A percentile compares a stretch with the other conserved stretches of the same genome.
Evolutionary conservation across 2,797 vertebrate species (phyloP).

Genomic region (Chelon auratus): DNA sequence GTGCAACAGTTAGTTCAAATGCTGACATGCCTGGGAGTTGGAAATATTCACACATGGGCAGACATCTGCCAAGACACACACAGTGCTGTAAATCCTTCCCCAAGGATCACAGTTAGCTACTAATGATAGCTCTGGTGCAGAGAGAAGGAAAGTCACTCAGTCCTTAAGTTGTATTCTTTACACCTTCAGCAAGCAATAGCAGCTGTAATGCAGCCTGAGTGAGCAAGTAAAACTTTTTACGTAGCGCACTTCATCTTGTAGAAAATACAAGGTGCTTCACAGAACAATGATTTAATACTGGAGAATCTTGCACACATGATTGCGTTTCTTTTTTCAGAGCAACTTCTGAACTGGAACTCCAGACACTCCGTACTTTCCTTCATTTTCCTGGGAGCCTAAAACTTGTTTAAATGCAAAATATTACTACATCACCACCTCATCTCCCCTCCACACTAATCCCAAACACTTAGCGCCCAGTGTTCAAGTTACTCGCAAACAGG

Average conservation of each 20-base stretch:
- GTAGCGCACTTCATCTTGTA: background rate
- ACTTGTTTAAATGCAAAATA: background rate
- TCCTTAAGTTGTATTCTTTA: background rate
- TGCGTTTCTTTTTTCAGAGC: background rate
- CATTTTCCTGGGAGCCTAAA: background rate
- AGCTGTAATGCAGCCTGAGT: background rate
- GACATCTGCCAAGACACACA: conserved; percentile 39
- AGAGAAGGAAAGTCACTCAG: conserved; percentile 15
- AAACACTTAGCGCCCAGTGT: background rate
- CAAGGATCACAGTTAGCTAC: conserved; percentile 30
- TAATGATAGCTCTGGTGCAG: conserved; percentile 32
- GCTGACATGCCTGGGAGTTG: conserved; percentile 25
- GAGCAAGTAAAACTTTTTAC: background rate
- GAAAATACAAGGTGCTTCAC: background rate
- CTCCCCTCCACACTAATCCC: background rate
- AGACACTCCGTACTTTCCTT: background rate
- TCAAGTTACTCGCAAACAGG: background rate
- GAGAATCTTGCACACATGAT: background rate
- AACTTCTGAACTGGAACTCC: background rate
- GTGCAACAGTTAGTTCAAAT: conserved; percentile 42
- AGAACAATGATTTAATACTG: background rate
- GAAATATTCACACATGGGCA: conserved; percentile 61
- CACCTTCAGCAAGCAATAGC: background rate
- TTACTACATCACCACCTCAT: no score
- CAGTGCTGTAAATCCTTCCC: conserved; percentile 44